Base-by-base conservation (phyloP, 2,797 vertebrate genomes). In the Sebastes trivittatus region DNA sequence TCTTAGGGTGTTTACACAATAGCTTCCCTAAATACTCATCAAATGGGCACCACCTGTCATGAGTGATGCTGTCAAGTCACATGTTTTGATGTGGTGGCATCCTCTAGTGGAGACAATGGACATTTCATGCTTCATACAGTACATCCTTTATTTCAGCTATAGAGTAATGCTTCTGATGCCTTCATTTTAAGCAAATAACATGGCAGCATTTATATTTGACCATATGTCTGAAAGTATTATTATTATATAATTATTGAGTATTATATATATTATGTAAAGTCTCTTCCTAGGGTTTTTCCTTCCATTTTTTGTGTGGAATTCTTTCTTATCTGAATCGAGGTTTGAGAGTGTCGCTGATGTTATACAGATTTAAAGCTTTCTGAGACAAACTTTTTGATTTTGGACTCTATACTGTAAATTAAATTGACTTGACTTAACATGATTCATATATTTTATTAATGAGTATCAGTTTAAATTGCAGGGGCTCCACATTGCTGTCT, bases 41-140 rank as follows among this genome's bases (percentile, higher is more conserved):
- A 70, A 63, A 82, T 72, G 66, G 32, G 3, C 67, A 78, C 63
- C 72, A 68, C 77, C 54, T 81, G 81, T 80, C 58, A 55, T 5
- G 5, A 46, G 6, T n/a, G 22, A 66, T 1, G 16, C 18, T 2
- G 25, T 23, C 7, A 4, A 27, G 18, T 52, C 25, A 5, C 54
- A 62, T 55, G 32, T 75, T 79, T 23, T 82, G 34, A 59, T 82
- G 66, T 55, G 3, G 58, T 74, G 52, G 52, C 56, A 23, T 66
- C 86, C 65, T 78, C 93, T 91, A 76, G 82, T 94, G 94, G 85
- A 49, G 8, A 8, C 18, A 42, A 25, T 6, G 1, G 56, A 11
- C 1, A 77, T 60, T 58, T 52, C 36, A 68, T 4, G 46, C 20
- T 11, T 34, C 16, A 56, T 16, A 38, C 13, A 14, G 38, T 38